phyloP scores from a whole-genome alignment of 2,888 invertebrate genomes.

The Cantharis rustica region DNA sequence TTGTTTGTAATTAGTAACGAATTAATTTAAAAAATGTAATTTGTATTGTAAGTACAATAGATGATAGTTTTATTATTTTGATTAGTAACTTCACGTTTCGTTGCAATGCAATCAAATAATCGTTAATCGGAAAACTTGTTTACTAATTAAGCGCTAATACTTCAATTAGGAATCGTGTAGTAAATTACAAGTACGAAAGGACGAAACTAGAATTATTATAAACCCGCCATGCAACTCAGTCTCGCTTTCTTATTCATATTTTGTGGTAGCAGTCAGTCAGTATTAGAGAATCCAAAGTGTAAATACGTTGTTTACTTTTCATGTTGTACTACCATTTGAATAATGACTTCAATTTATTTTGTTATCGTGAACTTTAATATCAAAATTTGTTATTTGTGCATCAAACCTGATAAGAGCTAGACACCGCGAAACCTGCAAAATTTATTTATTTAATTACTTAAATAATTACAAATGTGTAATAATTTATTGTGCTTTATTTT shows the following conservation, averaged over 20 bases:
- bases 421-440: background rate
- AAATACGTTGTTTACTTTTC: constrained; percentile 16
- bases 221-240: constrained; percentile 20
- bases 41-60: background rate
- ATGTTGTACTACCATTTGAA: background rate
- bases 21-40: background rate
- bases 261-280: constrained; percentile 17
- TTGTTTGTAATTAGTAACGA: background rate
- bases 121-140: background rate
- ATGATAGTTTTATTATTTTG: background rate
- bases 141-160: background rate
- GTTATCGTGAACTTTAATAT: background rate
- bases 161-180: background rate
- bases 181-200: background rate
- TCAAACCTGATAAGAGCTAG: background rate
- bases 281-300: constrained; percentile 26
- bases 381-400: background rate
- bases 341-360: background rate
- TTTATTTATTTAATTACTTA: background rate
- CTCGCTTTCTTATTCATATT: constrained; percentile 26
- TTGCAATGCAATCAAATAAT: background rate
- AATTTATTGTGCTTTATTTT: constrained; percentile 12
- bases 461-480: background rate
- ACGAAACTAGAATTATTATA: background rate
- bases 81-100: background rate